Conservation (phyloP, 2,888 invertebrate species). For the Papilio demoleus region DNA sequence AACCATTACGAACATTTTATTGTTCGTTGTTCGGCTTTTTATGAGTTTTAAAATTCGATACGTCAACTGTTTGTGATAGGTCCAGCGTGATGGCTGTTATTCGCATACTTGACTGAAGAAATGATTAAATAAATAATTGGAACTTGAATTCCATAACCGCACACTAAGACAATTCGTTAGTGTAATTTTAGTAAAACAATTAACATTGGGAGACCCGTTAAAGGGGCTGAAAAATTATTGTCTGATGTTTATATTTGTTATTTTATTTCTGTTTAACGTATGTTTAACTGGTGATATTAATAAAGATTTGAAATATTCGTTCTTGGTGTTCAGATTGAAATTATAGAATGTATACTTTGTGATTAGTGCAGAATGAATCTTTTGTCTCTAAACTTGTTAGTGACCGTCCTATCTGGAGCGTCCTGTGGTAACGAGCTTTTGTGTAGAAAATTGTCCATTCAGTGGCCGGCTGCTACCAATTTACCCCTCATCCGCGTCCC, state of each 20-base stretch:
- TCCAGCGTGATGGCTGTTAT: neutral
- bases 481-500: conserved; percentile 72
- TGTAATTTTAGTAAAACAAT: too few relatives aligned
- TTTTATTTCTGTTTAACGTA: too few relatives aligned
- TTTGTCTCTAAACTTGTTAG: conserved; percentile 27
- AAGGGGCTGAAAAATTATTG: too few relatives aligned
- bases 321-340: too few relatives aligned
- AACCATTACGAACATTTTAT: neutral
- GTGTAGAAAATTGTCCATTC: conserved; percentile 74
- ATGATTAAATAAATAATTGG: too few relatives aligned
- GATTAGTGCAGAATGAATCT: conserved; percentile 18
- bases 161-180: too few relatives aligned
- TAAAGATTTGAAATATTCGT: too few relatives aligned
- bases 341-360: neutral
- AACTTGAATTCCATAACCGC: too few relatives aligned
- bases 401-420: conserved; percentile 15
- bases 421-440: conserved; percentile 56
- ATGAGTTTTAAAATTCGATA: conserved; percentile 8
- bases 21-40: neutral
- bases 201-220: too few relatives aligned
- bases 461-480: conserved; percentile 79
- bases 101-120: neutral
- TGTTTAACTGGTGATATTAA: too few relatives aligned
- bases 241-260: too few relatives aligned
- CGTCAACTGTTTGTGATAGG: neutral